Evolutionary conservation across 2,797 vertebrate genomes (phyloP), one percentile per base, ranked within the genome.

Genomic region (Euphonia xanthogaster): DNA sequence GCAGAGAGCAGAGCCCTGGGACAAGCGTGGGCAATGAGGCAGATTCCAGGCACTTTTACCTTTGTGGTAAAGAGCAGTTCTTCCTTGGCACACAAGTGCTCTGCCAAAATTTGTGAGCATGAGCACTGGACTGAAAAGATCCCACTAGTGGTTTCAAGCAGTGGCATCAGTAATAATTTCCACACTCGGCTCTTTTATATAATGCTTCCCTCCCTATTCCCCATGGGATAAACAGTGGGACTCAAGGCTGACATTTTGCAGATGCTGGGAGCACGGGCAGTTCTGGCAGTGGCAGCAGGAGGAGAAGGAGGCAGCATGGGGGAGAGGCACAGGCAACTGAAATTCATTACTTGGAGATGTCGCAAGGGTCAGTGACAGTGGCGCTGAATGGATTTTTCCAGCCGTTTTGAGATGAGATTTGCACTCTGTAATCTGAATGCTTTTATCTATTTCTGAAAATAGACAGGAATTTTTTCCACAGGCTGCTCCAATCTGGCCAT

Each of bases 381-480:
- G 96, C 85, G 67, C 95, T 97, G 97, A 97, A 97, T 97, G 97
- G 97, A 97, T 98, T 98, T 98, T 98, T 98, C 98, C 98, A 98
- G 97, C 95, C 94, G 20, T 98, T 98, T 97, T 68, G 87, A 98
- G 97, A 98, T 94, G 96, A 98, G 98, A 98, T 98, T 97, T 97
- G 97, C 93, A 93, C 97, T 97, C 94, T 97, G 97, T 98, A 98
- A 98, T 98, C 98, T 98, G 97, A 96, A 98, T 97, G 98, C 97
- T 98, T 98, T 98, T 98, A 98, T 98, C 98, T 98, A 97, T 97
- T 98, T 98, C 98, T 98, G 97, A 98, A 98, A 98, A 98, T 98
- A 98, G 98, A 98, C 97, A 97, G 98, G 98, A 98, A 98, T 98
- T 98, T 98, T 98, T 98, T 98, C 98, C 98, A 98, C 97, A 97